A percentile compares a stretch with the other conserved stretches of the same genome.
These are phyloP conservation scores for Rhopilema esculentum DNA, from an alignment of 30 jellyfish, hydroid and myxozoan species.

Conservation along the genomic window DNA sequence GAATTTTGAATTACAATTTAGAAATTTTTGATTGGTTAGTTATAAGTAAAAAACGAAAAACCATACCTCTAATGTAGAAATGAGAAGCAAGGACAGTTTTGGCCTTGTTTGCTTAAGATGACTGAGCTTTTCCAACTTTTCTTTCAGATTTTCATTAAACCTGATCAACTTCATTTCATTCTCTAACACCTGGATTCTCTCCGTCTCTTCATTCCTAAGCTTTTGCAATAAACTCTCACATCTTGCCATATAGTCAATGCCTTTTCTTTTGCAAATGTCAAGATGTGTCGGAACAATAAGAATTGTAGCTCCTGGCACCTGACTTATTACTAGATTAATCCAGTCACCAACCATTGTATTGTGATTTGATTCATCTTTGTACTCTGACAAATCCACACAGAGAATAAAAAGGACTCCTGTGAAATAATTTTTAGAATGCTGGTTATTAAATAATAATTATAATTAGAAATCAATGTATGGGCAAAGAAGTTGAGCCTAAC, in stretches of 20 bases:
- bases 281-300: slow-evolving; percentile 85
- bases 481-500: too few species aligned
- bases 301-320: slow-evolving; percentile 86
- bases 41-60: too few species aligned
- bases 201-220: slow-evolving; percentile 7
- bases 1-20: too few species aligned
- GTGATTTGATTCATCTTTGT: slow-evolving; percentile 28
- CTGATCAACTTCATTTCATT: background rate
- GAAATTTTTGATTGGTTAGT: too few species aligned
- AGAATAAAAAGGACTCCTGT: slow-evolving; percentile 65
- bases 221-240: slow-evolving; percentile 51
- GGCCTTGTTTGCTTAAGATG: slow-evolving; percentile 30
- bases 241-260: slow-evolving; percentile 8
- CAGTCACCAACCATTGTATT: slow-evolving; percentile 75
- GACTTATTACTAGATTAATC: slow-evolving; percentile 69
- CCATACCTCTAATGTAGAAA: background rate
- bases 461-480: too few species aligned
- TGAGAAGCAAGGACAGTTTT: background rate
- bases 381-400: slow-evolving; percentile 55
- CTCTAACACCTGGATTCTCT: slow-evolving; percentile 11
- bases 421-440: too few species aligned
- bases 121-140: background rate
- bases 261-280: slow-evolving; percentile 49
- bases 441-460: too few species aligned
- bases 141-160: background rate